A percentile compares a stretch with the other conserved stretches of the same genome.
Evolutionary conservation across 1,140 invertebrate genomes (phyloP).

Genomic region (Heliothis subflexa): DNA sequence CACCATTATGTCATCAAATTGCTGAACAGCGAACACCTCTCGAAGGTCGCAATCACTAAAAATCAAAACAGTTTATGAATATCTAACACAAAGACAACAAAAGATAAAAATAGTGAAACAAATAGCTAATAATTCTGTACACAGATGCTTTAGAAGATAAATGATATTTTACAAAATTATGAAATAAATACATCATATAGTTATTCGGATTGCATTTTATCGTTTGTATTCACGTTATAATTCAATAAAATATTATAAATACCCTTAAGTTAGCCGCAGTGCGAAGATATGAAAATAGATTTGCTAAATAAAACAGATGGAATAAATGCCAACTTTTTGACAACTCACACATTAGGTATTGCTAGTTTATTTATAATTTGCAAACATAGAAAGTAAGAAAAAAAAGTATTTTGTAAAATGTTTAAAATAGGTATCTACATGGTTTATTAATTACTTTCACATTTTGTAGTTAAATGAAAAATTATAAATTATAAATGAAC

Average conservation of each 20-base stretch:
- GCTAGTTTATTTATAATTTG: neutral
- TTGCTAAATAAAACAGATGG: conserved; percentile 77
- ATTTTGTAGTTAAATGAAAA: too few species aligned
- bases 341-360: conserved; percentile 63
- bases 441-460: too few species aligned
- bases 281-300: conserved; percentile 68
- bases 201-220: too few species aligned
- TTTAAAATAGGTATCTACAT: too few species aligned
- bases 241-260: conserved; percentile 5
- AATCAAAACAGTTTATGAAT: conserved; percentile 2
- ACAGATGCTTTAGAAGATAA: conserved; percentile 11
- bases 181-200: conserved; percentile 11
- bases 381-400: too few species aligned
- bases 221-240: neutral
- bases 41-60: conserved; percentile 15
- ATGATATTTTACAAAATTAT: neutral
- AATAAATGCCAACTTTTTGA: conserved; percentile 78
- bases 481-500: too few species aligned
- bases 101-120: conserved; percentile 21
- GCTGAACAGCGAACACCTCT: neutral
- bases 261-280: conserved; percentile 15
- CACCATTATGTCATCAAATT: conserved; percentile 75
- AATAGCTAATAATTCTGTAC: conserved; percentile 9
- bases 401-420: too few species aligned
- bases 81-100: conserved; percentile 16